Evolutionary conservation across 2,888 invertebrate species (phyloP).

Genomic region (Drosophila anceps): DNA sequence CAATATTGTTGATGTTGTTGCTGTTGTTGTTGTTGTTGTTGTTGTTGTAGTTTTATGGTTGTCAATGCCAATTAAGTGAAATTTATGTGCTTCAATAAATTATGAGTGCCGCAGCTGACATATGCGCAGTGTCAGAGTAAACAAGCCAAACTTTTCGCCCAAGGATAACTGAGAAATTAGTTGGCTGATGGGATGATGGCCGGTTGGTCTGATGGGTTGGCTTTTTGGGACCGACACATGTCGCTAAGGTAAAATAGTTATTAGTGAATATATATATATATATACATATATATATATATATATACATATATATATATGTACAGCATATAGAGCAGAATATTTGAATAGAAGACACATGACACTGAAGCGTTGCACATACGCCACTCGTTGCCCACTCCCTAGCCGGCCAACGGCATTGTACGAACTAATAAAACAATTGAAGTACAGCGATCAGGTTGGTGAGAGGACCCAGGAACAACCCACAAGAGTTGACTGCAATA

Average conservation of each 20-base stretch:
- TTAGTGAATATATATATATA: conserved; percentile 55
- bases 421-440: conserved; percentile 75
- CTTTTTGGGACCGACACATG: conserved; percentile 59
- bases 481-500: conserved; percentile 71
- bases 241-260: conserved; percentile 79
- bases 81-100: conserved; percentile 79
- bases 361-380: conserved; percentile 52
- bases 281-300: conserved; percentile 38
- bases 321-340: conserved; percentile 45
- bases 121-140: conserved; percentile 58
- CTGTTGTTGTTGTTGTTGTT: conserved; percentile 11
- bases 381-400: conserved; percentile 3
- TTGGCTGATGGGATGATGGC: conserved; percentile 14
- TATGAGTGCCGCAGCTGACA: conserved; percentile 75
- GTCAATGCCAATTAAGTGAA: conserved; percentile 78
- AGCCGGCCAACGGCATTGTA: conserved; percentile 47
- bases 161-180: conserved; percentile 61
- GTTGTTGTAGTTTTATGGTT: conserved; percentile 49
- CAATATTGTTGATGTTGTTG: conserved; percentile 23
- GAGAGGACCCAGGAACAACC: conserved; percentile 26
- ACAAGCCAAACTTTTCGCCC: conserved; percentile 61
- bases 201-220: conserved; percentile 6
- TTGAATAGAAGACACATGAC: conserved; percentile 60
- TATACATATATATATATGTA: conserved; percentile 28
- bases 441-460: conserved; percentile 33